Base-by-base conservation (phyloP, 2,797 vertebrate genomes). In the Hephaestus fuliginosus region DNA sequence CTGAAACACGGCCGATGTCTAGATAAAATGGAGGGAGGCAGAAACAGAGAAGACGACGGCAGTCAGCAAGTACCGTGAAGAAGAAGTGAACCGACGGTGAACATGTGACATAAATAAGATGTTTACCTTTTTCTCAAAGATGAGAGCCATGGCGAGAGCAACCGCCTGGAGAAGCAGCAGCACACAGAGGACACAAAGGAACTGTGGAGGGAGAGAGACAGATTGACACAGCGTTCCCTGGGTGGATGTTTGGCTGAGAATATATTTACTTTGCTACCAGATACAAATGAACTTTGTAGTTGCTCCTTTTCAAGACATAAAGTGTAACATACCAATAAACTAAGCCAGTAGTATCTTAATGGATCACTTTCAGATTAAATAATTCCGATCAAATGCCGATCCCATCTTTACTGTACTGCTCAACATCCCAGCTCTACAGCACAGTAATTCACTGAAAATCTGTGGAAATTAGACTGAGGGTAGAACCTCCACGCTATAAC, bases 181-280 rank as follows among this genome's bases (percentile, higher is more conserved):
- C 56, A 92, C 95, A 87, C 97, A 96, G 28, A 98, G 96, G 33
- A 97, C 95, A 85, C 97, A 97, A 84, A 97, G 96, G 87, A 98
- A 97, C 97, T 98, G 93, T 8, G 66, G 73, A 58, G 67, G 14
- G 30, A 70, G 7, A 81, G 61, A 73, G 14, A 71, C 22, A 36
- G 3, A 53, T 17, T 51, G 20, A 78, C 1, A 41, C 2, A 49
- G 9, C n/a, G 11, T 25, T 14, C 3, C 6, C 7, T 33, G 4
- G 3, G 41, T 28, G 57, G 10, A 56, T 7, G 17, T 51, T 9
- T 5, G 33, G 14, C 73, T 20, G 14, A 60, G 20, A 67, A 41
- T 65, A 57, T n/a, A 52, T 22, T 30, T 13, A 5, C 20, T 9
- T 22, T 12, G 22, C 39, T 20, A 44, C 9, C 22, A 46, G n/a